Evolutionary conservation across 2,888 invertebrate genomes (phyloP), one percentile per base, ranked within the genome.

Genomic region (Rhagonycha lutea): DNA sequence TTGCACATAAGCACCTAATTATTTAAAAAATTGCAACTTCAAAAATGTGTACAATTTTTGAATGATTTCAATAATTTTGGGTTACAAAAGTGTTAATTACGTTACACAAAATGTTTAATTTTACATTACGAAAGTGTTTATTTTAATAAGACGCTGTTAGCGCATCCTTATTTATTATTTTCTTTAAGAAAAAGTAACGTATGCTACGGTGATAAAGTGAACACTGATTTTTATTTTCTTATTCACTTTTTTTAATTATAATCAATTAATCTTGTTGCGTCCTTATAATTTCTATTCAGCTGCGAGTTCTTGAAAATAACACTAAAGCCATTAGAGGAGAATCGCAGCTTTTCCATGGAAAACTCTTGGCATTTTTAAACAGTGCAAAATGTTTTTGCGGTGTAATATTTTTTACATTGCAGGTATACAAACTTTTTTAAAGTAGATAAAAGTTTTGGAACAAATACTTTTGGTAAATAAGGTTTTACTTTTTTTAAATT

Each of bases 301-400:
- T 70, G 67, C 29, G 28, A 28, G 61, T 32, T 72, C 69, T 75
- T 72, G 65, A 76, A 73, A 76, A 76, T 70, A 68, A 68, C 73
- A 76, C 68, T 73, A 76, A 76, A 70, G 76, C 76, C 73, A 76
- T 76, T 76, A 73, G 76, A 26, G 23, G 14, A 10, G 14, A 12
- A 61, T 29, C 61, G 47, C 73, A 14, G 72, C 69, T 75, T 65
- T 69, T 68, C 60, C 47, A 18, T 75, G 68, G 61, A 74, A 74
- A 70, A 67, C 65, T 29, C 60, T 47, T 24, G 69, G 8, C n/a
- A n/a, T 47, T 5, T 32, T 32, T 47, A n/a, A n/a, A 47, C 12
- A 65, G 23, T 65, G 11, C n/a, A 62, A 62, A n/a, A 10, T 18
- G 26, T n/a, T 26, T 24, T 65, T n/a, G n/a, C 14, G 26, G 63